Conservation (phyloP, 92 coral and sea anemone species). For the Paragorgia papillata region DNA sequence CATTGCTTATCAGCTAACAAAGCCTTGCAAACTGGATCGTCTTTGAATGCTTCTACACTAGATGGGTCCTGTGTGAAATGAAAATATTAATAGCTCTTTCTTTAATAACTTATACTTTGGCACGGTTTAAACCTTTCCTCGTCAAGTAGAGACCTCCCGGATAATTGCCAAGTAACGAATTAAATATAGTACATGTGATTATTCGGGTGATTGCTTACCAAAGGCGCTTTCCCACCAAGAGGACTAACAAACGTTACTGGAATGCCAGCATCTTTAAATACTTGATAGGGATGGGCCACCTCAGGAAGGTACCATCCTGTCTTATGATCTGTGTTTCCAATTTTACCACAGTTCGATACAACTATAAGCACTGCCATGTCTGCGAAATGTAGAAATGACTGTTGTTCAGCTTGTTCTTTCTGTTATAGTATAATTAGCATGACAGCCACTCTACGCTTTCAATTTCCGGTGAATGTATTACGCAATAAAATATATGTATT, state of each 20-base stretch:
- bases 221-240: constrained; percentile 87
- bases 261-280: constrained; percentile 82
- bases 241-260: constrained; percentile 75
- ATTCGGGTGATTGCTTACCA: constrained; percentile 57
- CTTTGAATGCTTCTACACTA: constrained; percentile 64
- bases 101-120: too few species aligned
- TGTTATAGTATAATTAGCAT: too few species aligned
- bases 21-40: constrained; percentile 69
- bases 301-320: constrained; percentile 97
- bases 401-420: too few species aligned
- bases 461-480: too few species aligned
- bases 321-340: constrained; percentile 73
- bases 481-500: too few species aligned
- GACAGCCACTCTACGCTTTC: too few species aligned
- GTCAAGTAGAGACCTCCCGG: too few species aligned
- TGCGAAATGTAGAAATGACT: too few species aligned
- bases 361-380: constrained; percentile 63
- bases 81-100: background rate
- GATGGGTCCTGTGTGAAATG: constrained; percentile 66
- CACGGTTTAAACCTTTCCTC: too few species aligned
- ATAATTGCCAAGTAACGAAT: background rate
- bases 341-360: constrained; percentile 81
- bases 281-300: constrained; percentile 88
- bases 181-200: background rate
- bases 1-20: constrained; percentile 58